Evolutionary conservation across 2,888 invertebrate genomes (phyloP).

Genomic region (Blastobasis adustella): DNA sequence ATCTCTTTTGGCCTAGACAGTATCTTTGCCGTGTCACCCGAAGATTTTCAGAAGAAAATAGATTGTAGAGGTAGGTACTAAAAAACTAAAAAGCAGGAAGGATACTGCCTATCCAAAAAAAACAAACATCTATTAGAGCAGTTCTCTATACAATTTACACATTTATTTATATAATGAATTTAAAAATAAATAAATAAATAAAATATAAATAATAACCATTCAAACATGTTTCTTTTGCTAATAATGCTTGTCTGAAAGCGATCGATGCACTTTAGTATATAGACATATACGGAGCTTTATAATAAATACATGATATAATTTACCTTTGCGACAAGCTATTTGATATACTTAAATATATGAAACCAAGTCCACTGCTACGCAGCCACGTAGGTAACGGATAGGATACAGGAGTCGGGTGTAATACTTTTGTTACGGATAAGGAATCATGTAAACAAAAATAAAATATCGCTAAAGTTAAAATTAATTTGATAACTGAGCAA

Average conservation of each 20-base stretch:
- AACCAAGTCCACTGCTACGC: slow-evolving; percentile 73
- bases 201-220: slow-evolving; percentile 33
- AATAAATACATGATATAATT: slow-evolving; percentile 28
- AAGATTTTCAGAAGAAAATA: neutral
- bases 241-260: slow-evolving; percentile 63
- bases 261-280: slow-evolving; percentile 28
- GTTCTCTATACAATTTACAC: slow-evolving; percentile 68
- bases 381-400: slow-evolving; percentile 41
- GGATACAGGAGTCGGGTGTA: neutral
- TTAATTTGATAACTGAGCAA: too few relatives aligned
- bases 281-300: slow-evolving; percentile 33
- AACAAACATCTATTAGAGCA: slow-evolving; percentile 65
- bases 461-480: too few relatives aligned
- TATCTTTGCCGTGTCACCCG: slow-evolving; percentile 42
- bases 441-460: too few relatives aligned
- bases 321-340: slow-evolving; percentile 70
- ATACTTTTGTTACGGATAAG: too few relatives aligned
- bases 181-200: slow-evolving; percentile 26
- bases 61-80: slow-evolving; percentile 4
- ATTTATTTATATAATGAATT: slow-evolving; percentile 35
- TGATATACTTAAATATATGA: slow-evolving; percentile 62
- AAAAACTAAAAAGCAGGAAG: slow-evolving; percentile 27
- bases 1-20: slow-evolving; percentile 50
- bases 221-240: slow-evolving; percentile 41
- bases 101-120: slow-evolving; percentile 67